A percentile compares a stretch with the other conserved stretches of the same genome.
Evolutionary conservation across 2,113 vertebrate genomes (phyloP).

Genomic region (Arizona elegans): DNA sequence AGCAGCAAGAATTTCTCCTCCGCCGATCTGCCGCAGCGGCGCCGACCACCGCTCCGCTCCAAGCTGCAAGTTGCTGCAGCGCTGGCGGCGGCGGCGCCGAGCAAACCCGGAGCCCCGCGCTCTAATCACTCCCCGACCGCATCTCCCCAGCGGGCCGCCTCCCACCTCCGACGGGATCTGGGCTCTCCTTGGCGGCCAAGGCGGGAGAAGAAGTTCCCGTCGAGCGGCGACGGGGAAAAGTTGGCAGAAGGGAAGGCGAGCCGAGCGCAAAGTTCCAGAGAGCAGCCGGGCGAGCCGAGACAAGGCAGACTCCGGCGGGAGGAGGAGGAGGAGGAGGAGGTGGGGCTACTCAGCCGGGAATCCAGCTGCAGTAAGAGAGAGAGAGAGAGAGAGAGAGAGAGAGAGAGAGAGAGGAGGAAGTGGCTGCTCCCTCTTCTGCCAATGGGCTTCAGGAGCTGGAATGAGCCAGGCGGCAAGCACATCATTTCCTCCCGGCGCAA

Average conservation of each 20-base stretch:
- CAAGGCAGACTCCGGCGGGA: constrained; percentile 6
- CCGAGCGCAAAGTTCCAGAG: constrained; percentile 17
- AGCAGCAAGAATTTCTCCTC: neutral
- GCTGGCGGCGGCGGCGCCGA: neutral
- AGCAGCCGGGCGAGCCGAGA: constrained; percentile 22
- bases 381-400: constrained; percentile 29
- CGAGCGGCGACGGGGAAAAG: constrained; percentile 20
- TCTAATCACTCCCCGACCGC: constrained; percentile 12
- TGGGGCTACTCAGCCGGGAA: constrained; percentile 10
- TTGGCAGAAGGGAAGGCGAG: neutral
- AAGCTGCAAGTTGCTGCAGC: constrained; percentile 1
- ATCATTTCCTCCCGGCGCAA: constrained; percentile 74
- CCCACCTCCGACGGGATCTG: neutral
- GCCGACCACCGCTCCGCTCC: neutral
- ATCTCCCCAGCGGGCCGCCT: neutral
- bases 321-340: neutral
- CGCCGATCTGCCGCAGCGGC: neutral
- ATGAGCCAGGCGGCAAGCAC: constrained; percentile 69
- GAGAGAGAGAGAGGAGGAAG: constrained; percentile 62
- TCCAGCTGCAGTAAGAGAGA: constrained; percentile 60
- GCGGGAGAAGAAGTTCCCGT: neutral
- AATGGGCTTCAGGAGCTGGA: constrained; percentile 69
- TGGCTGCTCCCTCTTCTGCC: constrained; percentile 67
- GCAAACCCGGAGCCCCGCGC: neutral
- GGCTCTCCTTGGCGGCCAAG: neutral